Base-by-base conservation (phyloP, 2,113 vertebrate genomes). In the Triplophysa siluroides region DNA sequence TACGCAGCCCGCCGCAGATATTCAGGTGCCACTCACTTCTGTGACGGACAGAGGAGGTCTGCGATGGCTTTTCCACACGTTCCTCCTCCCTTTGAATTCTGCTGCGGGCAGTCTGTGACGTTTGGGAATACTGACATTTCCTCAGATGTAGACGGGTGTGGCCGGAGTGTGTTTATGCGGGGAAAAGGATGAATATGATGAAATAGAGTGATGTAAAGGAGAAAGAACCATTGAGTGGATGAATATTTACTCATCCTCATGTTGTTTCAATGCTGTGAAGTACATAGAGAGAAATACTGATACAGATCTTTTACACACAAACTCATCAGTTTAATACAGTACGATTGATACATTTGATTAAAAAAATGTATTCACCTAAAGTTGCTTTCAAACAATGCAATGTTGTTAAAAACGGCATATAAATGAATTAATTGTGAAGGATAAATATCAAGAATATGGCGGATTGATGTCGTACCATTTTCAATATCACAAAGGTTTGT, bases 71-170 rank as follows among this genome's bases (percentile, higher is more conserved):
- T 23, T 23, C n/a, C 71, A 43, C 16, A n/a, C 23, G n/a, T 10
- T 24, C 26, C 18, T 56, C 69, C 18, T 21, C 54, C 8, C 8
- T 18, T 56, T 4, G 54, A 56, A 9, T 56, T 56, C 50, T 56
- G 54, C 54, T 60, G n/a, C 14, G 33, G 52, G 54, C 54, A 10
- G 54, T 24, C 7, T 1, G 69, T 56, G 52, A 72, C 19, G 12
- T 60, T 60, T 60, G 33, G 19, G 29, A 23, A 73, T 60, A 23
- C 33, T 73, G 54, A 73, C 52, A 73, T 73, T 73, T 72, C 19
- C 13, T 73, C 71, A 60, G 71, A 41, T 41, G 54, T 16, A 60
- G 54, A 71, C 50, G 19, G 26, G 63, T 64, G 29, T 74, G 78
- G 23, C 58, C 58, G 43, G 43, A 73, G 76, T 62, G 80, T 45